Conservation (phyloP, 2,888 invertebrate species). For the Hedya salicella region DNA sequence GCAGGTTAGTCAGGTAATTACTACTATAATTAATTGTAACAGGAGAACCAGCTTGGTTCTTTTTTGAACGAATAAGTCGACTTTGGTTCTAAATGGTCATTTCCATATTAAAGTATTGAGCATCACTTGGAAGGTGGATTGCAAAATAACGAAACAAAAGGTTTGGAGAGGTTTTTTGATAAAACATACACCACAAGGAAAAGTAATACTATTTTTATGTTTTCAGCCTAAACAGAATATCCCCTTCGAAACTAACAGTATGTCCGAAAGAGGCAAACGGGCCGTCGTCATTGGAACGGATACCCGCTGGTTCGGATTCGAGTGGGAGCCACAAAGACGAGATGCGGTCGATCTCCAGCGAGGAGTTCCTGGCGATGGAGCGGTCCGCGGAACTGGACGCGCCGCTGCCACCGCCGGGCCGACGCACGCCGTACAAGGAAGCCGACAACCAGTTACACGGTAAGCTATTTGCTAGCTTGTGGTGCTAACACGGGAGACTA, state of each 20-base stretch:
- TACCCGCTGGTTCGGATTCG: slow-evolving; percentile 70
- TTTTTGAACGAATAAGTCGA: background rate
- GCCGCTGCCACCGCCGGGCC: slow-evolving; percentile 59
- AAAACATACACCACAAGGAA: background rate
- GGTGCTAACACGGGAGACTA: too few species aligned
- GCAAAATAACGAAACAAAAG: too few species aligned
- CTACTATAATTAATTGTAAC: slow-evolving; percentile 29
- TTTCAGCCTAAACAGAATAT: slow-evolving; percentile 76
- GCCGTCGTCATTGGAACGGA: slow-evolving; percentile 62
- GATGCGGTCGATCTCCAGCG: slow-evolving; percentile 72
- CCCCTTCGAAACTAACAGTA: slow-evolving; percentile 77
- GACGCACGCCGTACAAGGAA: slow-evolving; percentile 60
- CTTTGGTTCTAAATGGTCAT: background rate
- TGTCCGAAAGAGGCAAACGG: slow-evolving; percentile 74
- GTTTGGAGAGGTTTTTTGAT: background rate
- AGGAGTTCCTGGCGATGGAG: slow-evolving; percentile 81
- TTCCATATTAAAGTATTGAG: too few species aligned
- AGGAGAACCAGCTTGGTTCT: background rate
- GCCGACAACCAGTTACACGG: slow-evolving; percentile 52
- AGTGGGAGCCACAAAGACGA: slow-evolving; percentile 73
- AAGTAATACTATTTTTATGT: background rate
- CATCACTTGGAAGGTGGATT: too few species aligned
- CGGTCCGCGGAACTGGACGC: slow-evolving; percentile 73
- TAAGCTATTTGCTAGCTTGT: slow-evolving; percentile 1
- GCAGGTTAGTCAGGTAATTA: slow-evolving; percentile 88